phyloP scores from a whole-genome alignment of 2,113 vertebrate species.

The Mormyrus lacerda region DNA sequence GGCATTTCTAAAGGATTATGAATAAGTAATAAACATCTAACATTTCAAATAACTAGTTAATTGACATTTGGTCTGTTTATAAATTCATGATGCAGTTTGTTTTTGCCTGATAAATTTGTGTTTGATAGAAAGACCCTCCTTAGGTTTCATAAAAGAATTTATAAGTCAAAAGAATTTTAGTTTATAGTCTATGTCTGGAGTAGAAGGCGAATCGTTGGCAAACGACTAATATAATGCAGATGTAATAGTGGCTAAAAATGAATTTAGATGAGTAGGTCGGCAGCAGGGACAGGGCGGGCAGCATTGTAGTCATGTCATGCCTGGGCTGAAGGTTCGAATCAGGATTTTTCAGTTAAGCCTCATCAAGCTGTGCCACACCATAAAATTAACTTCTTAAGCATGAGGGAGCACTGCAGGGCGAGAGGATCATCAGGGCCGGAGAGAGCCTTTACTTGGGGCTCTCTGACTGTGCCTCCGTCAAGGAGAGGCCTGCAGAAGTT shows the following conservation, averaged over 20 bases:
- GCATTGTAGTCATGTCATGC: neutral
- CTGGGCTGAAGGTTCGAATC: neutral
- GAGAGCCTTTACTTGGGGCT: neutral
- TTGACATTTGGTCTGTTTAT: neutral
- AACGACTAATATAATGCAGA: neutral
- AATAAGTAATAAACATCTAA: conserved; percentile 5
- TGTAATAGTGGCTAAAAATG: neutral
- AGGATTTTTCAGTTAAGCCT: neutral
- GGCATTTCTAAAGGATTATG: neutral
- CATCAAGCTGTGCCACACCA: neutral
- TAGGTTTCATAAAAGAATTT: neutral
- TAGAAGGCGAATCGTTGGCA: neutral
- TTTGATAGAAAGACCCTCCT: neutral
- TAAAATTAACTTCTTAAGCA: too few relatives aligned
- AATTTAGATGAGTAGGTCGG: neutral
- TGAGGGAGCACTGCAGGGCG: too few relatives aligned
- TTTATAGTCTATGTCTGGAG: neutral
- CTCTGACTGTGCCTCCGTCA: neutral
- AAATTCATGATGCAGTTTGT: neutral
- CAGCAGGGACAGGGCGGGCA: neutral
- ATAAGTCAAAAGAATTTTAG: neutral
- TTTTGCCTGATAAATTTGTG: neutral
- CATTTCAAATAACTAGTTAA: neutral
- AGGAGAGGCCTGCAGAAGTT: neutral
- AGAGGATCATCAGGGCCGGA: neutral